Evolutionary conservation across 2,888 invertebrate species (phyloP).

Genomic region (Lumbricus terrestris): DNA sequence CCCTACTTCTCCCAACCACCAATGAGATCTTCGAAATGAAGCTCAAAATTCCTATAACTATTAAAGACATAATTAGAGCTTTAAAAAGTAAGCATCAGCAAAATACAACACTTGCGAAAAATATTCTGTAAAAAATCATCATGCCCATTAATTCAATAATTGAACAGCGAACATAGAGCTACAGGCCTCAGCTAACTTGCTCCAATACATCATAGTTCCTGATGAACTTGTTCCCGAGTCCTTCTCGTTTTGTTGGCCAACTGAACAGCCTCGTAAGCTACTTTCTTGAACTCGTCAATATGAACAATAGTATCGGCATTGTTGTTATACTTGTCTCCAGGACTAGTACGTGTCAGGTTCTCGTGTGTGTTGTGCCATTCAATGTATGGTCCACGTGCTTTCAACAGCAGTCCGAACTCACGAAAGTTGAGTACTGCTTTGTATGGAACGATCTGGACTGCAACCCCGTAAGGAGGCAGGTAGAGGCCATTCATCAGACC

Average conservation of each 20-base stretch:
- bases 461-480: constrained; percentile 42
- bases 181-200: neutral
- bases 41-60: neutral
- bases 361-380: constrained; percentile 41
- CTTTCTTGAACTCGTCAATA: constrained; percentile 34
- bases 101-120: neutral
- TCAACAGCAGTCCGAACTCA: constrained; percentile 33
- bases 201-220: neutral
- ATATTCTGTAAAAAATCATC: neutral
- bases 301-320: constrained; percentile 38
- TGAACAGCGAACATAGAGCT: neutral
- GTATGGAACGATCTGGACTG: constrained; percentile 48
- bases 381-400: constrained; percentile 37
- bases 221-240: neutral
- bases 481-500: constrained; percentile 47
- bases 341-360: constrained; percentile 5
- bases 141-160: neutral
- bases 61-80: neutral
- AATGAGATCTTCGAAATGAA: neutral
- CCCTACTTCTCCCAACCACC: neutral
- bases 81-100: neutral
- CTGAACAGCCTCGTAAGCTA: constrained; percentile 33
- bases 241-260: neutral
- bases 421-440: constrained; percentile 38
- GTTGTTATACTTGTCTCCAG: constrained; percentile 26